Percentiles rank a stretch among this genome's conserved stretches.
Evolutionary conservation across 1,140 invertebrate genomes (phyloP).

Genomic region (Hycleus phaleratus): DNA sequence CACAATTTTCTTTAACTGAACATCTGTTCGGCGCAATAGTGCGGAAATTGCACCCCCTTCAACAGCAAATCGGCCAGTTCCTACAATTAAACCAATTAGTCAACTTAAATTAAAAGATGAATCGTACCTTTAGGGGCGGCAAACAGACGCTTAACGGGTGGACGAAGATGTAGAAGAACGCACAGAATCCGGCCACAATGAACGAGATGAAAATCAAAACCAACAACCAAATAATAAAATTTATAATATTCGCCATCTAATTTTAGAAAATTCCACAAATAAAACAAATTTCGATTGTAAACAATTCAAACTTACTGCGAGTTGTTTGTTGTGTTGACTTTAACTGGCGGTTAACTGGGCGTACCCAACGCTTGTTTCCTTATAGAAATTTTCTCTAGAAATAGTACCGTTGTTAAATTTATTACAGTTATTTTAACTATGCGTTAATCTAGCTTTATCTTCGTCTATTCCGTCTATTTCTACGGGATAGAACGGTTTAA

Average conservation of each 20-base stretch:
- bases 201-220: slow-evolving; percentile 68
- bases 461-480: neutral
- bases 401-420: slow-evolving; percentile 1
- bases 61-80: slow-evolving; percentile 58
- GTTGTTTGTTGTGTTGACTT: neutral
- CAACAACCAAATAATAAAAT: slow-evolving; percentile 69
- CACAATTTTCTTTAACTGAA: slow-evolving; percentile 43
- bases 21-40: slow-evolving; percentile 58
- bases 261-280: neutral
- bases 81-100: slow-evolving; percentile 41
- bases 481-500: too few species aligned
- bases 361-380: slow-evolving; percentile 2
- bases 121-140: slow-evolving; percentile 43
- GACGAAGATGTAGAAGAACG: slow-evolving; percentile 63
- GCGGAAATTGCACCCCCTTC: slow-evolving; percentile 59
- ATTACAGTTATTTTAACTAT: neutral
- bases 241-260: slow-evolving; percentile 49
- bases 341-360: neutral
- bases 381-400: too few species aligned
- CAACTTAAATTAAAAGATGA: slow-evolving; percentile 1
- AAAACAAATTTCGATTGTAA: neutral
- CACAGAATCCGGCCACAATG: slow-evolving; percentile 64
- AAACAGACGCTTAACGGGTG: slow-evolving; percentile 66
- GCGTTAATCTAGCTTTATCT: slow-evolving; percentile 9
- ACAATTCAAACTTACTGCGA: neutral